A percentile compares a stretch with the other conserved stretches of the same genome.
Evolutionary conservation across 2,113 vertebrate genomes (phyloP).

Genomic region (Mus spicilegus): DNA sequence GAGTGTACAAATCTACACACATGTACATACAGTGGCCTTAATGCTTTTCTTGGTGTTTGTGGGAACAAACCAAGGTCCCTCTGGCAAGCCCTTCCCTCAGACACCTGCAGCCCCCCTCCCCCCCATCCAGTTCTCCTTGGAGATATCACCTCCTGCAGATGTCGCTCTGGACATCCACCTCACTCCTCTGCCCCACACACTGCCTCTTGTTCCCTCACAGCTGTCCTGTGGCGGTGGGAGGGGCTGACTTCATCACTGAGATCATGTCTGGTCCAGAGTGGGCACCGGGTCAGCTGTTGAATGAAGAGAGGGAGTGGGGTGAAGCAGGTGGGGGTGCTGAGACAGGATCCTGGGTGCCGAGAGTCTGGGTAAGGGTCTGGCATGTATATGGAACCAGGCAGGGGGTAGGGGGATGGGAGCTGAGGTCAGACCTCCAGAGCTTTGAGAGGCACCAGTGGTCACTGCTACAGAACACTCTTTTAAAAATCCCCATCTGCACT

Average conservation of each 20-base stretch:
- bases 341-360: neutral
- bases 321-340: neutral
- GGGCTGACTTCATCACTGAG: neutral
- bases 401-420: neutral
- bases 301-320: neutral
- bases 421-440: neutral
- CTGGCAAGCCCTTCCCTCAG: neutral
- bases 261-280: neutral
- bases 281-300: neutral
- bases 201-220: conserved; percentile 19
- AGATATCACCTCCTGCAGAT: neutral
- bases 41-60: neutral
- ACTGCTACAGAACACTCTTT: neutral
- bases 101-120: neutral
- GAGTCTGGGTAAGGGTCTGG: neutral
- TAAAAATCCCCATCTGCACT: neutral
- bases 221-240: neutral
- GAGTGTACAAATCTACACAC: neutral
- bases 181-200: neutral
- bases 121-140: neutral
- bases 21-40: neutral
- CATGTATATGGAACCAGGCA: neutral
- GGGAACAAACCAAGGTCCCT: neutral
- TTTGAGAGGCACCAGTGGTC: neutral
- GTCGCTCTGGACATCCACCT: neutral